These are phyloP conservation scores for Peromyscus aztecus DNA, from an alignment of 2,797 vertebrate genomes.

Conservation along the genomic window DNA sequence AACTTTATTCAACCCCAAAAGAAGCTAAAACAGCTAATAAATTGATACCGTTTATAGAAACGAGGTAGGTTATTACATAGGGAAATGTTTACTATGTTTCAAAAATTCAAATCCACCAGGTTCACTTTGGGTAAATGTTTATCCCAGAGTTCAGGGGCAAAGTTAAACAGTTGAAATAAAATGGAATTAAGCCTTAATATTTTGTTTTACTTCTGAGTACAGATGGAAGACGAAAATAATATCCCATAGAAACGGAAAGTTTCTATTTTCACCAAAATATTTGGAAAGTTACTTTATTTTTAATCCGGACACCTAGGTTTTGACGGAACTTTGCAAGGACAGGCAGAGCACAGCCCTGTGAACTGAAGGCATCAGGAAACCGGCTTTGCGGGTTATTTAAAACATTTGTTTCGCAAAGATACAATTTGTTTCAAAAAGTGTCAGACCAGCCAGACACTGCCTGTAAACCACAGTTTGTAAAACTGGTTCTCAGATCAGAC, in stretches of 20 bases:
- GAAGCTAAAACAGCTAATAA: conserved; percentile 71
- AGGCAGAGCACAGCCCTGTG: background rate
- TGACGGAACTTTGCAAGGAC: conserved; percentile 47
- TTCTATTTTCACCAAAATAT: conserved; percentile 83
- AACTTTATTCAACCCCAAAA: conserved; percentile 72
- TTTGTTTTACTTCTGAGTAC: conserved; percentile 83
- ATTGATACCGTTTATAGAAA: conserved; percentile 76
- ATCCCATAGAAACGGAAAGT: conserved; percentile 79
- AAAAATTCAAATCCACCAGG: conserved; percentile 78
- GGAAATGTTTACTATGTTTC: conserved; percentile 78
- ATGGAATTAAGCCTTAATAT: conserved; percentile 87
- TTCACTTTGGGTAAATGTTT: conserved; percentile 85
- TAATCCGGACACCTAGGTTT: conserved; percentile 65
- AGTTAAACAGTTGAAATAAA: conserved; percentile 84
- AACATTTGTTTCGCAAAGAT: conserved; percentile 54
- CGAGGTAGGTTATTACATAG: conserved; percentile 75
- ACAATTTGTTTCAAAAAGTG: conserved; percentile 70
- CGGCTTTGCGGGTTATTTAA: conserved; percentile 69
- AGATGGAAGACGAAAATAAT: conserved; percentile 83
- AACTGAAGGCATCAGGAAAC: conserved; percentile 59
- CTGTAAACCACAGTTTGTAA: conserved; percentile 1
- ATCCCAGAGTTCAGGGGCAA: conserved; percentile 77
- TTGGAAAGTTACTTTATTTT: conserved; percentile 83
- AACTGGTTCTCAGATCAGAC: background rate
- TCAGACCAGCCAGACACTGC: conserved; percentile 28